Evolutionary conservation across 1,140 invertebrate species (phyloP), one percentile per base, ranked within the genome.

Genomic region (Diachasmimorpha longicaudata): DNA sequence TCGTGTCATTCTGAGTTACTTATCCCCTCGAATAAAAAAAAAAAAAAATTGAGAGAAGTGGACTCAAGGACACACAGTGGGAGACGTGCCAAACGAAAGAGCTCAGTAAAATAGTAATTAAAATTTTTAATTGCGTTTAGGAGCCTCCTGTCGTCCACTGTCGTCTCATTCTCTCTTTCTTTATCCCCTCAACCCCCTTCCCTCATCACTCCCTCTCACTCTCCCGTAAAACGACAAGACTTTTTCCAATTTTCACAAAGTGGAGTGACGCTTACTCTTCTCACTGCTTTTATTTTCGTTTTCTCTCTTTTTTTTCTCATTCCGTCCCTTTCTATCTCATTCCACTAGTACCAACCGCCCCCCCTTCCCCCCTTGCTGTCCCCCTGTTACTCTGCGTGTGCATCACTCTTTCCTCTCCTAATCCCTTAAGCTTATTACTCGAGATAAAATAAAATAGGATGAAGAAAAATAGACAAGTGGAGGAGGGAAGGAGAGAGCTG

Each of bases 341-440:
- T n/a, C n/a, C n/a, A n/a, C n/a, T n/a, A n/a, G n/a, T n/a, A n/a
- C n/a, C n/a, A n/a, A n/a, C n/a, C n/a, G n/a, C n/a, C n/a, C n/a
- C n/a, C n/a, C n/a, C n/a, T n/a, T n/a, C n/a, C n/a, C n/a, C n/a
- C n/a, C n/a, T n/a, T n/a, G 6, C 23, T 8, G 21, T n/a, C 58
- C 19, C 58, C 19, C 19, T 14, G 48, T 55, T 21, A 23, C 14
- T n/a, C 23, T 19, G 10, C 19, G 58, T 25, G 58, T 25, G 58
- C 58, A 63, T 63, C 58, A 63, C 58, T 63, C 58, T 63, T 52
- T 23, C 58, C 80, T 81, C 71, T 81, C 83, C 79, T 87, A 86
- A 87, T 87, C 85, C 82, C 80, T 85, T 87, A 87, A 87, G 85
- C 85, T 85, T 81, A 87, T 87, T 87, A 87, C 80, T 76, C 70